Conservation (phyloP, 2,797 vertebrate species). For the Pseudopleuronectes americanus region DNA sequence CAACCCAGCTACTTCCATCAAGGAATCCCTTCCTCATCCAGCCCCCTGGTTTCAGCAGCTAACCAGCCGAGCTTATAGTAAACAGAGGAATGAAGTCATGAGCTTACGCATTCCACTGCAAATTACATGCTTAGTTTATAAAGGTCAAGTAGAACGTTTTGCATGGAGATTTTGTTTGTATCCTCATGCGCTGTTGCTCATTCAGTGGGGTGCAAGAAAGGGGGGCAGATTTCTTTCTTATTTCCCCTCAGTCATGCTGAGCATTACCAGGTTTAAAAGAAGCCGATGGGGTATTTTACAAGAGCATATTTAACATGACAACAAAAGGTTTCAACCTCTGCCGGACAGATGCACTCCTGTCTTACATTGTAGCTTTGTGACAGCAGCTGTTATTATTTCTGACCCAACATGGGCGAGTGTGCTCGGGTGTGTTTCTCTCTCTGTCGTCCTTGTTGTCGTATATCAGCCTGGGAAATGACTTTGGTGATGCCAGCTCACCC, state of each 20-base stretch:
- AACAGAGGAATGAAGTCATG: constrained; percentile 67
- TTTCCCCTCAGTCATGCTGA: constrained; percentile 63
- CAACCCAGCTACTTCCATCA: constrained; percentile 71
- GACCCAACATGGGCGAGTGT: constrained; percentile 64
- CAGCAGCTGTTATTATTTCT: constrained; percentile 32
- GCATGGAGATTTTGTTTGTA: constrained; percentile 71
- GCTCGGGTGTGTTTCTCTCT: constrained; percentile 70
- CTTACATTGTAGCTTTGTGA: constrained; percentile 32
- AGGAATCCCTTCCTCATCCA: constrained; percentile 69
- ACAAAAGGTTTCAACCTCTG: constrained; percentile 44
- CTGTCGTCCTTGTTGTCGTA: constrained; percentile 76
- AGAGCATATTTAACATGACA: constrained; percentile 16
- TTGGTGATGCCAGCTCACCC: constrained; percentile 94
- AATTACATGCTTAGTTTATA: constrained; percentile 53
- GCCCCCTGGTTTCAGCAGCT: constrained; percentile 79
- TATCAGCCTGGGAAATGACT: constrained; percentile 85
- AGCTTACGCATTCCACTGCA: constrained; percentile 58
- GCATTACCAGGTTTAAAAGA: constrained; percentile 76
- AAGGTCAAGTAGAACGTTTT: constrained; percentile 30
- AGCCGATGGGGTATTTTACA: constrained; percentile 16
- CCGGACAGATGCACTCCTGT: constrained; percentile 36
- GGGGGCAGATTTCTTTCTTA: constrained; percentile 22
- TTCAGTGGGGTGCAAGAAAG: constrained; percentile 64
- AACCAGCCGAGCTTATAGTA: constrained; percentile 66
- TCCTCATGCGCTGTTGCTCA: constrained; percentile 73